Conservation (phyloP, 1,140 invertebrate species). For the Formica exsecta region DNA sequence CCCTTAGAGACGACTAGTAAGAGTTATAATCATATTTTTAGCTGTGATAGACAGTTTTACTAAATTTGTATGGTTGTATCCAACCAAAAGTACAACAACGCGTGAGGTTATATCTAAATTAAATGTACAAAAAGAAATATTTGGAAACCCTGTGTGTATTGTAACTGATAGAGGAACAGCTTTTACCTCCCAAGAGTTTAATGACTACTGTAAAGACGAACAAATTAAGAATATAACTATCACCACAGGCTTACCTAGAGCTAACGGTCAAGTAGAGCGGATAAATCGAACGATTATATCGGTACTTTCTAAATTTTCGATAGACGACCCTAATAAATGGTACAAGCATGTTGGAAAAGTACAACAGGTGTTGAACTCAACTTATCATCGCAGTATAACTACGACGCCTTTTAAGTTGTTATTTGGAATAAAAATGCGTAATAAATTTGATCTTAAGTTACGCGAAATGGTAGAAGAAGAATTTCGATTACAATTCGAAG, state of each 20-base stretch:
- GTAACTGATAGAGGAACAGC: conserved; percentile 20
- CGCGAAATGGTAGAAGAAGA: not conserved
- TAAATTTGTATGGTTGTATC: conserved; percentile 27
- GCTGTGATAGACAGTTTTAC: conserved; percentile 21
- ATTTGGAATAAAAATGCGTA: not conserved
- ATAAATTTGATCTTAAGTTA: not conserved
- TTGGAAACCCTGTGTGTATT: not conserved
- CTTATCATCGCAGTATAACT: not conserved
- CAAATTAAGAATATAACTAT: not conserved
- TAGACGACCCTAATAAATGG: not conserved
- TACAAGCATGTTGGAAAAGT: not conserved
- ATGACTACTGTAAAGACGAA: not conserved
- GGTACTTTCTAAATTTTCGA: not conserved
- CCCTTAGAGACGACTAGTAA: conserved; percentile 16
- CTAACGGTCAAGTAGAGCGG: conserved; percentile 13
- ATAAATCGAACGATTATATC: not conserved
- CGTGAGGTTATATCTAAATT: not conserved
- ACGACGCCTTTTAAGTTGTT: not conserved
- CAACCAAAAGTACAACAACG: not conserved
- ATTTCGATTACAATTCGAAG: not conserved
- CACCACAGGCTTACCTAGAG: not conserved
- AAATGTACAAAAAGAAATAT: not conserved
- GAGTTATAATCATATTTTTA: conserved; percentile 21
- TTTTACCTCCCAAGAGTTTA: conserved; percentile 15
- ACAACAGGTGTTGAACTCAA: not conserved